Conservation (phyloP, 2,113 vertebrate genomes). For the Gobiocypris rarus region DNA sequence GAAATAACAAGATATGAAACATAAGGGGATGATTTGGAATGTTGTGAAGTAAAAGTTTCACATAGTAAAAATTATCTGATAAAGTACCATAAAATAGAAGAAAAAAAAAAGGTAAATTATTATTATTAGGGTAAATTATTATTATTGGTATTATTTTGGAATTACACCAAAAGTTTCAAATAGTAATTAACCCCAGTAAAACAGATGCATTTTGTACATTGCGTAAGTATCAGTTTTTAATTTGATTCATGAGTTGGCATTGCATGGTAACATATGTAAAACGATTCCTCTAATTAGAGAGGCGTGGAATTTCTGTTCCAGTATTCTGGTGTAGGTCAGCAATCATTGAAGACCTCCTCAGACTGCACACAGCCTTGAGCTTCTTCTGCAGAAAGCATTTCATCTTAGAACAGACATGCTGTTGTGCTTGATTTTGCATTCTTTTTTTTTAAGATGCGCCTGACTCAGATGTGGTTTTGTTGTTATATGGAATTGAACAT, state of each 20-base stretch:
- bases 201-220: background rate
- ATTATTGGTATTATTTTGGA: too few species aligned
- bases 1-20: background rate
- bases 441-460: slow-evolving; percentile 4
- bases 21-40: background rate
- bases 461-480: slow-evolving; percentile 38
- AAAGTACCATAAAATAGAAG: too few species aligned
- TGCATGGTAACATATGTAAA: background rate
- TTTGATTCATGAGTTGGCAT: background rate
- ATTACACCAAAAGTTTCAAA: too few species aligned
- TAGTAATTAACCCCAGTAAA: background rate
- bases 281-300: background rate
- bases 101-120: too few species aligned
- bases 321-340: slow-evolving; percentile 4
- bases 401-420: background rate
- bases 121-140: too few species aligned
- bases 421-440: slow-evolving; percentile 11
- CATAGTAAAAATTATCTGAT: background rate
- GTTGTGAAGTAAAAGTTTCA: background rate
- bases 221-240: background rate
- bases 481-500: background rate
- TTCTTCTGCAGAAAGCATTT: slow-evolving; percentile 19
- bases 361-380: background rate
- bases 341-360: background rate
- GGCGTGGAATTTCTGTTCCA: background rate